Evolutionary conservation across 1,140 invertebrate species (phyloP).

Genomic region (Hermetia illucens): DNA sequence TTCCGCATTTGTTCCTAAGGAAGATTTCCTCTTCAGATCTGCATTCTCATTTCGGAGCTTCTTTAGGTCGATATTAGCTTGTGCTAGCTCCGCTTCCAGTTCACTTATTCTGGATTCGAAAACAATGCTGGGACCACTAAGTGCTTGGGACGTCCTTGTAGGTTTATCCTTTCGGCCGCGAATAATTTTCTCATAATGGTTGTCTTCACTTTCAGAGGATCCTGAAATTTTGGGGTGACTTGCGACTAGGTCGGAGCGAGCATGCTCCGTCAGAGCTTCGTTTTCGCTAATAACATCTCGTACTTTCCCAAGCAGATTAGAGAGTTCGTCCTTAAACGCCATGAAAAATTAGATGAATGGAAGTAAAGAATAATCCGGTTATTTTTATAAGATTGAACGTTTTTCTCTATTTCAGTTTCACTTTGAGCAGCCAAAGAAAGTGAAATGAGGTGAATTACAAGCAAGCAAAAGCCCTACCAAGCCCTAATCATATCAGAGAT

Average conservation of each 20-base stretch:
- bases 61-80: constrained; percentile 56
- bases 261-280: constrained; percentile 55
- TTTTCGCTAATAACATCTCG: constrained; percentile 71
- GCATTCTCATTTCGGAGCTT: constrained; percentile 54
- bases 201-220: constrained; percentile 31
- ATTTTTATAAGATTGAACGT: too few species aligned
- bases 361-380: too few species aligned
- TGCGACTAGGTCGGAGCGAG: constrained; percentile 34
- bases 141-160: constrained; percentile 16
- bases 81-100: constrained; percentile 63
- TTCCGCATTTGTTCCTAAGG: constrained; percentile 36
- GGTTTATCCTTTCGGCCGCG: constrained; percentile 15
- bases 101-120: constrained; percentile 73
- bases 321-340: constrained; percentile 43
- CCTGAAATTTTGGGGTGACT: constrained; percentile 16
- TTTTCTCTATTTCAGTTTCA: too few species aligned
- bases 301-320: constrained; percentile 59
- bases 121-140: constrained; percentile 52
- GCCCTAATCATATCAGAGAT: too few species aligned
- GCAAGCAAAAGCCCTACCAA: too few species aligned
- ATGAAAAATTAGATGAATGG: background rate
- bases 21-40: constrained; percentile 41
- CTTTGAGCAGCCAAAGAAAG: too few species aligned
- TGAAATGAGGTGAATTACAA: too few species aligned
- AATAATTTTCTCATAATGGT: constrained; percentile 30